These are phyloP conservation scores for Zapus hudsonius DNA, from an alignment of 2,113 vertebrate species.

Conservation along the genomic window DNA sequence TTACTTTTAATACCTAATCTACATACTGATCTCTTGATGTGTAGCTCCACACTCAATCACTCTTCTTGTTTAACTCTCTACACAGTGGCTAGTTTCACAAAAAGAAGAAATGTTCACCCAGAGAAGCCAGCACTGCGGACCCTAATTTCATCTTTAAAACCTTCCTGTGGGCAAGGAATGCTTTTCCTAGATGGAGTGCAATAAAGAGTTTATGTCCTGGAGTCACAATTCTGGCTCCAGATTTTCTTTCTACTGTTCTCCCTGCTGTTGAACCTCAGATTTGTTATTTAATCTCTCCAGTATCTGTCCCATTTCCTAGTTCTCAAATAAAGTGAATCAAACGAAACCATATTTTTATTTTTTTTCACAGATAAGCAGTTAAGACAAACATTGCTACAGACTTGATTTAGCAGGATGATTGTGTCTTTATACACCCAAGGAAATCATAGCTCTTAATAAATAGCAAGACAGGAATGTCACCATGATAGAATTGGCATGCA, in stretches of 20 bases:
- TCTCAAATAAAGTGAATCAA: neutral
- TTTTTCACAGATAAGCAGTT: neutral
- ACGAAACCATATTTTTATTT: neutral
- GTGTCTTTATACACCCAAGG: neutral
- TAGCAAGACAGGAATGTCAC: neutral
- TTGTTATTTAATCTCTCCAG: neutral
- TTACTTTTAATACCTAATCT: neutral
- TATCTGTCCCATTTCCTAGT: fast-evolving
- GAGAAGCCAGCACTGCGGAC: neutral
- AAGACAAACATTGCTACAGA: neutral
- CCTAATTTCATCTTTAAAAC: neutral
- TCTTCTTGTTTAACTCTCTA: neutral
- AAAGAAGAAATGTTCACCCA: neutral
- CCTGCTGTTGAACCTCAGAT: neutral
- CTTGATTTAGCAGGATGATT: neutral
- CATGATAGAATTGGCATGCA: neutral
- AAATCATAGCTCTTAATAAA: neutral
- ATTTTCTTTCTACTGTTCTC: neutral
- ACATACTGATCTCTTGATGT: neutral
- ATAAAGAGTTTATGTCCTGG: neutral
- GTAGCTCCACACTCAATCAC: neutral
- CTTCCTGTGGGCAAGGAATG: neutral
- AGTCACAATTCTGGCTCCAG: neutral
- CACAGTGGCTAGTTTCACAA: neutral
- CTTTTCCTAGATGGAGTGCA: neutral